phyloP scores from a whole-genome alignment of 2,888 invertebrate genomes.

The Hermaeophaga mercurialis region DNA sequence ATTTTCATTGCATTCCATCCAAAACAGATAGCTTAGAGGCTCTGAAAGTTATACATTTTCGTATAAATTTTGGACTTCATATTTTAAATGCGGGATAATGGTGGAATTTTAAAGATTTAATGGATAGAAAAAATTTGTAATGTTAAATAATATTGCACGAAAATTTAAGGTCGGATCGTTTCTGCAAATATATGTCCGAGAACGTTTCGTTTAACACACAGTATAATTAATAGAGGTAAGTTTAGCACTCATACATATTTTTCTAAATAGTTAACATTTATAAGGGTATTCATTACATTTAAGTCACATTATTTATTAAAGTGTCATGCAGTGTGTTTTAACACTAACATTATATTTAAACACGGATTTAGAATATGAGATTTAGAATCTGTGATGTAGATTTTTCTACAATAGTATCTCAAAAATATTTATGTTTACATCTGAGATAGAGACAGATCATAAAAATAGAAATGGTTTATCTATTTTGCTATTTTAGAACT shows the following conservation, averaged over 20 bases:
- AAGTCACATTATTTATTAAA: conserved; percentile 7
- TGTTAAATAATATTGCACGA: too few species aligned
- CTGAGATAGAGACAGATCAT: conserved; percentile 1
- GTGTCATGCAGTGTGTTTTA: conserved; percentile 5
- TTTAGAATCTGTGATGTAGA: conserved; percentile 11
- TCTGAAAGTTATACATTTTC: too few species aligned
- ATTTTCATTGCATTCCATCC: too few species aligned
- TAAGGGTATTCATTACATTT: conserved; percentile 2
- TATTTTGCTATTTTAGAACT: conserved; percentile 8
- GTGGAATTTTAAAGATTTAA: too few species aligned
- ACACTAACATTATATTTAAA: conserved; percentile 7
- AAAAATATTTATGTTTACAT: conserved; percentile 9
- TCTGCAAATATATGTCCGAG: too few species aligned
- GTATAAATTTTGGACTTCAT: too few species aligned
- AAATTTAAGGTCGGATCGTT: too few species aligned
- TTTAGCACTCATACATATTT: not conserved
- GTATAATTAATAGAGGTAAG: too few species aligned
- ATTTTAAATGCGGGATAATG: too few species aligned
- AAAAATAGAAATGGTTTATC: conserved; percentile 5
- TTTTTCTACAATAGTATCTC: conserved; percentile 7
- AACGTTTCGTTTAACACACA: too few species aligned
- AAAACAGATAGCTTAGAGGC: too few species aligned
- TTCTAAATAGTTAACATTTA: not conserved
- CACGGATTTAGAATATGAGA: conserved; percentile 2
- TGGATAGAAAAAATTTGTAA: too few species aligned